These are phyloP conservation scores for Branchinecta lynchi DNA, from an alignment of 1,140 invertebrate species.

Conservation along the genomic window DNA sequence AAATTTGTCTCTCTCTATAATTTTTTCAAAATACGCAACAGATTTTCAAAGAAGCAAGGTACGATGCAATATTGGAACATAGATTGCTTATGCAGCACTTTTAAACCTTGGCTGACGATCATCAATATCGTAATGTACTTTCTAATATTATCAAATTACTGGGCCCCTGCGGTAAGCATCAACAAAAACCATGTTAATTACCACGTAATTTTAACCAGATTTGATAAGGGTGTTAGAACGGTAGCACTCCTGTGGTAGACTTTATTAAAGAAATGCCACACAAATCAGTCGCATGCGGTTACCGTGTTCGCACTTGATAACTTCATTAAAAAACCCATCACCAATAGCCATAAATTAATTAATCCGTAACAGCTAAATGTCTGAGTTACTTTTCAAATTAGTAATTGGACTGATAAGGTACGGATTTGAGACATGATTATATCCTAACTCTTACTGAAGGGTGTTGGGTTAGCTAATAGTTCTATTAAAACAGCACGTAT, in stretches of 20 bases:
- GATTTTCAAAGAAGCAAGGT: no score
- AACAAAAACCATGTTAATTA: background rate
- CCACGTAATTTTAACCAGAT: background rate
- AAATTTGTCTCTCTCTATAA: no score
- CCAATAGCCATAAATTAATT: conserved; percentile 7
- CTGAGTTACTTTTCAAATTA: conserved; percentile 4
- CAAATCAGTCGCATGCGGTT: conserved; percentile 11
- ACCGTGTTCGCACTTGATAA: conserved; percentile 11
- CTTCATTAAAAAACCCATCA: conserved; percentile 11
- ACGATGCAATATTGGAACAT: no score
- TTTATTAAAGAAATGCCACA: conserved; percentile 8
- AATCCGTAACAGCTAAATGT: conserved; percentile 11
- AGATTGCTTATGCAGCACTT: no score
- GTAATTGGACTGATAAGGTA: background rate
- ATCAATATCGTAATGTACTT: no score
- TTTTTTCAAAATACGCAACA: no score
- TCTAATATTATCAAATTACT: no score
- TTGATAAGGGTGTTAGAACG: background rate
- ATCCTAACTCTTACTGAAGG: no score
- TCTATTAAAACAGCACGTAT: no score
- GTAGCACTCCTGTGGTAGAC: background rate
- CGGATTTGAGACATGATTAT: no score
- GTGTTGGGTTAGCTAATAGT: no score
- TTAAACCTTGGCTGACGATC: no score
- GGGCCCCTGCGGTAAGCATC: background rate